phyloP scores from a whole-genome alignment of 2,113 vertebrate genomes.

The Hippotragus niger region DNA sequence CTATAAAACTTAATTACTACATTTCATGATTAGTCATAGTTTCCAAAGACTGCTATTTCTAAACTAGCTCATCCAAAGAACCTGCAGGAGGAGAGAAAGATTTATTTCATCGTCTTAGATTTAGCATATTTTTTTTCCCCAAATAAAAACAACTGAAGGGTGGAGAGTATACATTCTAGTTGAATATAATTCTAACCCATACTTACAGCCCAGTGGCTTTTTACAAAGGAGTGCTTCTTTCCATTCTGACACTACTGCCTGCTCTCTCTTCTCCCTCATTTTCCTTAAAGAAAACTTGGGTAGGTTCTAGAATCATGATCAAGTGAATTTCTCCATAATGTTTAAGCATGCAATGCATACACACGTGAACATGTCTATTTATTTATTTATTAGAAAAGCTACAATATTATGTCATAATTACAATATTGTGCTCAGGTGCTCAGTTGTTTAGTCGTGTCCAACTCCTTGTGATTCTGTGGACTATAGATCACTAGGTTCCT shows the following conservation, averaged over 20 bases:
- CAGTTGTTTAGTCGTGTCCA: background rate
- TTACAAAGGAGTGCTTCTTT: background rate
- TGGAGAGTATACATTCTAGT: background rate
- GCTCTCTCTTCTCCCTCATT: background rate
- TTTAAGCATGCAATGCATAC: background rate
- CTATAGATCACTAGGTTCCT: background rate
- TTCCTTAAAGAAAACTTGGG: background rate
- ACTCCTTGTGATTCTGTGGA: background rate
- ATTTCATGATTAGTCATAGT: background rate
- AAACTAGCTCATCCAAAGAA: background rate
- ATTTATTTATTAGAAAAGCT: background rate
- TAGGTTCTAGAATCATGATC: background rate
- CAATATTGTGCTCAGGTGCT: background rate
- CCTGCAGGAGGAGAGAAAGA: background rate
- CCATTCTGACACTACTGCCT: background rate
- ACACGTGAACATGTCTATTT: background rate
- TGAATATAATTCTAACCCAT: background rate
- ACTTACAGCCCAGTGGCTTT: background rate
- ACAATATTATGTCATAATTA: background rate
- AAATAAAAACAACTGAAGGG: background rate
- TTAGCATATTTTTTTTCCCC: background rate
- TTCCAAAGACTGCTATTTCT: background rate
- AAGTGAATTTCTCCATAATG: background rate
- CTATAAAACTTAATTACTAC: slow-evolving; percentile 16
- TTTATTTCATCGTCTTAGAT: background rate